Evolutionary conservation across 1,140 invertebrate genomes (phyloP), one percentile per base, ranked within the genome.

Genomic region (Papilio polyxenes): DNA sequence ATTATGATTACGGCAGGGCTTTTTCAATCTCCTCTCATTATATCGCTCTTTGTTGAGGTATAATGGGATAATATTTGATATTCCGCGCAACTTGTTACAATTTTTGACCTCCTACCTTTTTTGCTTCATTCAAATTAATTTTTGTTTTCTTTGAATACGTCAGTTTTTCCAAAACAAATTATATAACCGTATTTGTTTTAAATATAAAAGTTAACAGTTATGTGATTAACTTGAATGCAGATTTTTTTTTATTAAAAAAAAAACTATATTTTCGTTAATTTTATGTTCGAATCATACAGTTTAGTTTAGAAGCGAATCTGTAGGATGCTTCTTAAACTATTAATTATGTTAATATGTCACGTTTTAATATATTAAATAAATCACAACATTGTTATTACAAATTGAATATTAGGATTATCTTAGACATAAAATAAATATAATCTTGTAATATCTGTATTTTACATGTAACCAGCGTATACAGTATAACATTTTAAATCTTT

Each of bases 1-100:
- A 76, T 76, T 51, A 76, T 76, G 44, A 51, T 76, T 76, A 76
- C 13, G 20, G 75, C 75, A 11, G 49, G n/a, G 75, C 48, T 51
- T 76, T 76, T 76, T 76, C 75, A 76, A 76, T 76, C 75, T 76
- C 48, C 75, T 53, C 75, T 76, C 75, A 76, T 76, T 76, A 76
- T 53, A 53, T 76, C 49, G 75, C 75, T 13, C 49, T 76, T 76
- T 76, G 75, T 76, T 76, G 48, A 76, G 20, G 20, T 23, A 76
- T 76, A 76, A 76, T 53, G 20, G 75, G 75, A 76, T 76, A 76
- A 76, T 76, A 76, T 76, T 76, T 76, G 75, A 76, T 76, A 48
- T 76, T 49, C 20, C 75, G 20, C n/a, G 49, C 23, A 51, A 76
- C 75, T 76, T 31, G 75, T 23, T 75, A 76, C 8, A 76, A 53